Conservation (phyloP, 2,888 invertebrate genomes). For the Drosophila neonasuta region DNA sequence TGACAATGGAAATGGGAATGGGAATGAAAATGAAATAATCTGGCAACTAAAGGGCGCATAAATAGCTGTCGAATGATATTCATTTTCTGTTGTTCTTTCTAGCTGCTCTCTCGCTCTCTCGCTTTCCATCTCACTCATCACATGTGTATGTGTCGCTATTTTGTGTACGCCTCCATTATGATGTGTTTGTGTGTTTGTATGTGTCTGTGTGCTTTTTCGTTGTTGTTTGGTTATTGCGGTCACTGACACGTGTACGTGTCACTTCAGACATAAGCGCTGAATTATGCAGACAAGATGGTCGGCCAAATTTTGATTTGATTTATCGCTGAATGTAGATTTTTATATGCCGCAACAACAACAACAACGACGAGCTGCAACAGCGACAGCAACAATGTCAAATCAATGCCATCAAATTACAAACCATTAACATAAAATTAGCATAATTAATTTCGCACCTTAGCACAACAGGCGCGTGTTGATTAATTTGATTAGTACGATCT, state of each 20-base stretch:
- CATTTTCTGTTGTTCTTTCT: conserved; percentile 58
- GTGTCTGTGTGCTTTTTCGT: conserved; percentile 32
- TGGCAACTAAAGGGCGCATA: conserved; percentile 70
- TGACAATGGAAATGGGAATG: conserved; percentile 45
- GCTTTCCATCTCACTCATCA: conserved; percentile 1
- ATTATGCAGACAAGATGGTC: conserved; percentile 65
- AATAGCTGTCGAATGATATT: conserved; percentile 71
- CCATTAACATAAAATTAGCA: conserved; percentile 67
- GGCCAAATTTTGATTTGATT: conserved; percentile 63
- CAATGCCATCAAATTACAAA: conserved; percentile 69
- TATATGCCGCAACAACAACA: conserved; percentile 21
- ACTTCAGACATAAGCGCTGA: conserved; percentile 56
- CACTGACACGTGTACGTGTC: conserved; percentile 70
- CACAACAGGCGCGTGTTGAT: conserved; percentile 29
- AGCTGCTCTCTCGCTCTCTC: conserved; percentile 11
- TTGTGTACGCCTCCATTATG: conserved; percentile 14
- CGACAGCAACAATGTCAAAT: conserved; percentile 56
- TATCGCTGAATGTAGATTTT: conserved; percentile 54
- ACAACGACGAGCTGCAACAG: conserved; percentile 5
- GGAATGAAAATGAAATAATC: conserved; percentile 70
- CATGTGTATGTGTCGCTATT: conserved; percentile 34
- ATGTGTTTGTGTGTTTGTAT: conserved; percentile 13
- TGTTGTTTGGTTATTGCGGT: conserved; percentile 51
- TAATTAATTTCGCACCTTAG: conserved; percentile 65
- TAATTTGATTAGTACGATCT: conserved; percentile 41